phyloP scores from a whole-genome alignment of 2,888 invertebrate species.

The Seladonia tumulorum region DNA sequence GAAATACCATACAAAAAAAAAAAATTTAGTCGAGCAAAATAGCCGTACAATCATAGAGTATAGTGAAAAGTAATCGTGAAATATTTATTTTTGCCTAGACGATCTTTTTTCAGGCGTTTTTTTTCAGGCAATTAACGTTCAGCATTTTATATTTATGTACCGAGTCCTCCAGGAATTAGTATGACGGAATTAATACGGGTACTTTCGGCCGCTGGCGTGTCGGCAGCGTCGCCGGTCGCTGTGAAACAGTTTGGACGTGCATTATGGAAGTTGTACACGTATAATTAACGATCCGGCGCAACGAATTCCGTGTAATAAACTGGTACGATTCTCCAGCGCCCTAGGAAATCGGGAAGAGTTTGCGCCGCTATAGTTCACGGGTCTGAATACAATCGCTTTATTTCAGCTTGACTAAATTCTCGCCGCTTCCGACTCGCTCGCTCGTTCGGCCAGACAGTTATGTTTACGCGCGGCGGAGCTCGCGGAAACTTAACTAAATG shows the following conservation, averaged over 20 bases:
- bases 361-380: slow-evolving; percentile 63
- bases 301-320: slow-evolving; percentile 40
- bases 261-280: slow-evolving; percentile 7
- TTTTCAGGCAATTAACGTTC: too few relatives aligned
- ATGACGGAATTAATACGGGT: slow-evolving; percentile 8
- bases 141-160: not conserved
- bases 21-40: too few relatives aligned
- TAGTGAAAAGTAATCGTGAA: too few relatives aligned
- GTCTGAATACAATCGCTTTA: slow-evolving; percentile 72
- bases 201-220: not conserved
- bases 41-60: too few relatives aligned
- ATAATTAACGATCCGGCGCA: slow-evolving; percentile 41
- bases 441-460: slow-evolving; percentile 64
- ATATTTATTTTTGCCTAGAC: too few relatives aligned
- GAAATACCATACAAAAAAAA: too few relatives aligned
- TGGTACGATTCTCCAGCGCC: slow-evolving; percentile 32
- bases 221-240: not conserved
- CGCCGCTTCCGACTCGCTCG: slow-evolving; percentile 61
- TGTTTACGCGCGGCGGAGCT: slow-evolving; percentile 72
- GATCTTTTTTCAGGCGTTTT: too few relatives aligned
- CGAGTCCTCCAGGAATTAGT: not conserved
- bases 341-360: slow-evolving; percentile 53
- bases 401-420: slow-evolving; percentile 68
- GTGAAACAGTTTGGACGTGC: slow-evolving; percentile 13
- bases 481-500: slow-evolving; percentile 72